Evolutionary conservation across 1,140 invertebrate genomes (phyloP).

Genomic region (Drosophila lacteicornis): DNA sequence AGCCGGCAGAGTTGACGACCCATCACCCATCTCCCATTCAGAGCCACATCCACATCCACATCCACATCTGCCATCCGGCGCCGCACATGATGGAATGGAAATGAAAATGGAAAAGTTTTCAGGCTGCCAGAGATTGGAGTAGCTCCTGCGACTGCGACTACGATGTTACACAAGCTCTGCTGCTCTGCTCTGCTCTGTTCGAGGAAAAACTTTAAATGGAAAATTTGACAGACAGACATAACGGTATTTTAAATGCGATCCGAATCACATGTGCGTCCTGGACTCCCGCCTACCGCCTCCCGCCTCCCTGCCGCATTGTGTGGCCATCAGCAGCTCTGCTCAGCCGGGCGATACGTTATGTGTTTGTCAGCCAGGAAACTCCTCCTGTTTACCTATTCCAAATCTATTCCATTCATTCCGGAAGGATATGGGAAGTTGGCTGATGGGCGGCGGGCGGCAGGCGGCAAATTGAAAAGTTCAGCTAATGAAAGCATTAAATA

Average conservation of each 20-base stretch:
- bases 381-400: not conserved
- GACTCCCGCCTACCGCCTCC: not conserved
- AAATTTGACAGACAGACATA: constrained; percentile 76
- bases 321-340: constrained; percentile 19
- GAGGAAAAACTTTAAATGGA: constrained; percentile 76
- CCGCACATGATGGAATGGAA: constrained; percentile 65
- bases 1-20: constrained; percentile 28
- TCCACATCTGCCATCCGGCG: constrained; percentile 10
- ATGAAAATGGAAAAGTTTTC: constrained; percentile 70
- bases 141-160: constrained; percentile 27
- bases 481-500: constrained; percentile 51
- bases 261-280: constrained; percentile 34
- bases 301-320: constrained; percentile 28
- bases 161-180: constrained; percentile 40
- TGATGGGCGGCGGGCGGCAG: not conserved
- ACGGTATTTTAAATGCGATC: constrained; percentile 75
- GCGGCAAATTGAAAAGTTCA: constrained; percentile 49
- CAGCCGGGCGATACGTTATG: constrained; percentile 6
- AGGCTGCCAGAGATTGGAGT: constrained; percentile 21
- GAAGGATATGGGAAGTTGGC: not conserved
- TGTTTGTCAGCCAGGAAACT: constrained; percentile 1
- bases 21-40: not conserved
- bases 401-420: constrained; percentile 8
- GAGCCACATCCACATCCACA: not conserved
- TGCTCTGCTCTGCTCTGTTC: constrained; percentile 1